phyloP scores from a whole-genome alignment of 2,888 invertebrate genomes.

The Hyposoter didymator region DNA sequence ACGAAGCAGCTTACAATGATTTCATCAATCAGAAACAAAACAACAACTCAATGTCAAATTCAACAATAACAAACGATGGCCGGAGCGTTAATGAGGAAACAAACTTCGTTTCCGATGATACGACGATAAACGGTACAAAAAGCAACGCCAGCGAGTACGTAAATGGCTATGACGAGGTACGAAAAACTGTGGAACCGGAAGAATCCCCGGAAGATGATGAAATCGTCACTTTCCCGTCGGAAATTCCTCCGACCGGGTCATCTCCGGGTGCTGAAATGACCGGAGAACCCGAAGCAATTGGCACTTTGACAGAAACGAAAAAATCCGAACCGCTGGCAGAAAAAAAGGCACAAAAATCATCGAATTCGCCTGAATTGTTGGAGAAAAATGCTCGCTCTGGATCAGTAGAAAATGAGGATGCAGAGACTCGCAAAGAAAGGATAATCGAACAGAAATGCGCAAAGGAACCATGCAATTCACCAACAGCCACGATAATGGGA shows the following conservation, averaged over 20 bases:
- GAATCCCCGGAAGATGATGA: neutral
- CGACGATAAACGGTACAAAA: neutral
- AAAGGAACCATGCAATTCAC: neutral
- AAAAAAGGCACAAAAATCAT: constrained; percentile 8
- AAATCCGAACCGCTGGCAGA: neutral
- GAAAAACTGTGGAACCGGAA: neutral
- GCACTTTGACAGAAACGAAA: neutral
- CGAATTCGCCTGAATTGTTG: constrained; percentile 6
- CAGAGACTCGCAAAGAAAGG: neutral
- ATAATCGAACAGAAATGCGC: neutral
- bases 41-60: constrained; percentile 32
- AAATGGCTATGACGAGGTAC: neutral
- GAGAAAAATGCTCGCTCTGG: neutral
- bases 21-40: constrained; percentile 38
- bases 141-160: neutral
- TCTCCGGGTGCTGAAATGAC: neutral
- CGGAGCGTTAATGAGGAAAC: constrained; percentile 1
- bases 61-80: neutral
- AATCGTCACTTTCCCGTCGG: neutral
- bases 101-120: neutral
- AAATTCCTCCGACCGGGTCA: neutral
- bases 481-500: constrained; percentile 27
- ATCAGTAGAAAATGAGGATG: neutral
- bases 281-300: neutral
- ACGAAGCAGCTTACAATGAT: constrained; percentile 45